Evolutionary conservation across 2,888 invertebrate species (phyloP).

Genomic region (Lamproptera curius): DNA sequence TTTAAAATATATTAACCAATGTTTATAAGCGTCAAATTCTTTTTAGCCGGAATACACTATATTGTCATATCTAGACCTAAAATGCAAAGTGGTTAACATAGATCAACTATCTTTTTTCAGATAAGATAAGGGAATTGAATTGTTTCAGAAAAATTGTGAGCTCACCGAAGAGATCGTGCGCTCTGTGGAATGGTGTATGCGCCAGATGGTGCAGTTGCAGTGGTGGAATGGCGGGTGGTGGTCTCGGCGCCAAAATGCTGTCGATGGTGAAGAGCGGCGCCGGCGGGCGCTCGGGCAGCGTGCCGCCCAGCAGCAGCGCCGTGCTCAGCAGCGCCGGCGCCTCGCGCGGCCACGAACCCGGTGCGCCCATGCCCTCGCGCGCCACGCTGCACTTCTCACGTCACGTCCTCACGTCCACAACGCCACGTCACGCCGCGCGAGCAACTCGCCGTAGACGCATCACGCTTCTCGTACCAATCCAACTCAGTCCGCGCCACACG

Average conservation of each 20-base stretch:
- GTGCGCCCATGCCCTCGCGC: constrained; percentile 60
- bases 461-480: constrained; percentile 17
- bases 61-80: too few relatives aligned
- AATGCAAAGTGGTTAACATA: too few relatives aligned
- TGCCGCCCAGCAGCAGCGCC: constrained; percentile 44
- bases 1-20: too few relatives aligned
- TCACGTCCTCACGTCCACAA: constrained; percentile 31
- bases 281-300: constrained; percentile 68
- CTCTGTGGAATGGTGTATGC: constrained; percentile 82
- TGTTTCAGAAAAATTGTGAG: not conserved
- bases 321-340: constrained; percentile 73
- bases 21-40: too few relatives aligned
- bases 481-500: constrained; percentile 33
- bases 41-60: too few relatives aligned
- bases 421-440: constrained; percentile 32
- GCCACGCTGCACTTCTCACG: constrained; percentile 40
- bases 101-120: too few relatives aligned
- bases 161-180: constrained; percentile 90
- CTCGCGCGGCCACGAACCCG: constrained; percentile 58
- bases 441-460: constrained; percentile 5
- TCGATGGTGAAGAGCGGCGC: constrained; percentile 89
- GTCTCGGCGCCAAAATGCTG: constrained; percentile 88
- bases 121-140: too few relatives aligned
- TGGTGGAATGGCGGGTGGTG: constrained; percentile 78
- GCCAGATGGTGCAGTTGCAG: constrained; percentile 78